Evolutionary conservation across 2,888 invertebrate species (phyloP).

Genomic region (Lydus trimaculatus): DNA sequence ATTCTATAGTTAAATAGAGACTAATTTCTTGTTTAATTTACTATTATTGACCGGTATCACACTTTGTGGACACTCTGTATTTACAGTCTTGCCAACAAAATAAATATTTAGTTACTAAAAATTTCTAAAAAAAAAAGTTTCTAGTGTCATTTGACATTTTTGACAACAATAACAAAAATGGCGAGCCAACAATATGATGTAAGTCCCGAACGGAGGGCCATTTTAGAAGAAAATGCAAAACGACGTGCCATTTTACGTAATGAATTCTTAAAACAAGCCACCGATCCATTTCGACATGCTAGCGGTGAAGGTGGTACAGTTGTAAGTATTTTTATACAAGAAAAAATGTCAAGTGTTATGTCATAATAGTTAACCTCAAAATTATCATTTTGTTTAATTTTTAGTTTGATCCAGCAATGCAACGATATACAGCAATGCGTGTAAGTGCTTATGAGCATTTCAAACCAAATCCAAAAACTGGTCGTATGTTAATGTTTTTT

Average conservation of each 20-base stretch:
- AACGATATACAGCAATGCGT: slow-evolving; percentile 77
- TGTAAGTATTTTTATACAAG: slow-evolving; percentile 64
- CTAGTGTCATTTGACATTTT: slow-evolving; percentile 3
- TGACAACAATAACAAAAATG: slow-evolving; percentile 57
- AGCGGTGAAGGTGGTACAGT: slow-evolving; percentile 72
- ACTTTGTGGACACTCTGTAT: background rate
- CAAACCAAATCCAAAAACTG: slow-evolving; percentile 66
- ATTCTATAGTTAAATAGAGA: too few species aligned
- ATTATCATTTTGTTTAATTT: slow-evolving; percentile 50
- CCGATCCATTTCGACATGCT: slow-evolving; percentile 76
- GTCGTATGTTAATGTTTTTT: slow-evolving; percentile 52
- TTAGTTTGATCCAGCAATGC: slow-evolving; percentile 83
- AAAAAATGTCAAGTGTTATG: slow-evolving; percentile 22
- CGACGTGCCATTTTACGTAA: slow-evolving; percentile 68
- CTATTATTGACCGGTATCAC: too few species aligned
- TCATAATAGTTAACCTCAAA: slow-evolving; percentile 33
- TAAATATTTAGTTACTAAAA: background rate
- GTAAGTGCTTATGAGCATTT: slow-evolving; percentile 72
- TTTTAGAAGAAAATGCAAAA: slow-evolving; percentile 68
- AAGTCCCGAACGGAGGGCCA: slow-evolving; percentile 62
- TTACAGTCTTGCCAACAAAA: background rate
- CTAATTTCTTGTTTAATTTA: too few species aligned
- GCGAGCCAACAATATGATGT: slow-evolving; percentile 63
- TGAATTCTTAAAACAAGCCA: slow-evolving; percentile 75
- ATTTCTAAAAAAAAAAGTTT: too few species aligned